These are phyloP conservation scores for Microctenopoma steveboyesi DNA, from an alignment of 2,797 vertebrate species.

Conservation along the genomic window DNA sequence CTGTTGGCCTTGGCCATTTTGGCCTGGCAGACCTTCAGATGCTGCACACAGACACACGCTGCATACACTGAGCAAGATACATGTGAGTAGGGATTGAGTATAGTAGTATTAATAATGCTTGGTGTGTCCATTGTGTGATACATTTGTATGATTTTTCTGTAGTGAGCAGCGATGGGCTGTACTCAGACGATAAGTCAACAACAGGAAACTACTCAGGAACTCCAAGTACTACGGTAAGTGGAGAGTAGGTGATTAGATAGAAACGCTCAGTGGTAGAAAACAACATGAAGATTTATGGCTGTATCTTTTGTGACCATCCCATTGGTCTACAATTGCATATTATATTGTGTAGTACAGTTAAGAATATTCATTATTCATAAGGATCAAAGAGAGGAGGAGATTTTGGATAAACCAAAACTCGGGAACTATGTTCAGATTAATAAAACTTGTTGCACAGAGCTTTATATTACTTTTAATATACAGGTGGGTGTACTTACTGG, in stretches of 20 bases:
- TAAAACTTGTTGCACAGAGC: too few relatives aligned
- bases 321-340: too few relatives aligned
- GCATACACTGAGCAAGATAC: conserved; percentile 25
- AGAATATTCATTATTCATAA: too few relatives aligned
- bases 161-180: conserved; percentile 54
- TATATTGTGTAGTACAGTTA: too few relatives aligned
- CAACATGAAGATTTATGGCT: too few relatives aligned
- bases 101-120: neutral
- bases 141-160: conserved; percentile 15
- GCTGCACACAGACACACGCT: conserved; percentile 50
- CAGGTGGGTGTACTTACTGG: too few relatives aligned
- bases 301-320: too few relatives aligned
- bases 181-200: conserved; percentile 27
- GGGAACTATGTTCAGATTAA: too few relatives aligned
- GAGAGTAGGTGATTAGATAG: neutral
- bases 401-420: too few relatives aligned
- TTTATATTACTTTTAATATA: too few relatives aligned
- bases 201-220: conserved; percentile 38
- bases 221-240: conserved; percentile 55
- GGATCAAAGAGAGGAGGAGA: too few relatives aligned
- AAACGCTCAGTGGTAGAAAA: too few relatives aligned
- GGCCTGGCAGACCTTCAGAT: conserved; percentile 80
- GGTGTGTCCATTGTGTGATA: conserved; percentile 4
- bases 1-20: conserved; percentile 79
- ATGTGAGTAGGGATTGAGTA: conserved; percentile 37